Evolutionary conservation across 2,797 vertebrate species (phyloP).

Genomic region (Micromesistius poutassou): DNA sequence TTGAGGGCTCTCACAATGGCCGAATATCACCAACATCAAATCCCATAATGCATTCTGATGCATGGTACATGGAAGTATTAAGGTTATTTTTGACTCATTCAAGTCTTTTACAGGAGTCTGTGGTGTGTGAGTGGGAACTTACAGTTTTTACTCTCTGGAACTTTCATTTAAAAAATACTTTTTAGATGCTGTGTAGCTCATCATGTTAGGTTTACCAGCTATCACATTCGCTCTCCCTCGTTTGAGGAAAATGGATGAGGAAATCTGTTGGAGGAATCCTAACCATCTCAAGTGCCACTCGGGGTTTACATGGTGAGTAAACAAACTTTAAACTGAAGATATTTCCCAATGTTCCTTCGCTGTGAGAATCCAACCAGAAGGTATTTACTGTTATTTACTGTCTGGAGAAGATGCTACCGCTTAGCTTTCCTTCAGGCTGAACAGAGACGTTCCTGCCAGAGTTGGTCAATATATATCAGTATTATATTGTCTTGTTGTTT

Average conservation of each 20-base stretch:
- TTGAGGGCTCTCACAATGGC: no score
- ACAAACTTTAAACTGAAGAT: background rate
- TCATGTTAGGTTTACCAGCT: background rate
- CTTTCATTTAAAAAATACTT: no score
- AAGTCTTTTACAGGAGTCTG: conserved; percentile 30
- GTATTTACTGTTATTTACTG: background rate
- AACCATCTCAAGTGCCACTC: background rate
- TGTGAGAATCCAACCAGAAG: background rate
- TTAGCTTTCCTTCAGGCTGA: background rate
- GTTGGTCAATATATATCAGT: background rate
- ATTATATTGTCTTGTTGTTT: background rate
- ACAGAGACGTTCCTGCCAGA: background rate
- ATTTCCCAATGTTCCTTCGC: background rate
- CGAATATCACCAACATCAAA: no score
- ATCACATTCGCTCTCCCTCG: background rate
- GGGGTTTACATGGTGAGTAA: background rate
- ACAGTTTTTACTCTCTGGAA: conserved; percentile 15
- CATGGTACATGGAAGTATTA: no score
- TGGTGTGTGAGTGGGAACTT: conserved; percentile 24
- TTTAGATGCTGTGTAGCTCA: conserved; percentile 4
- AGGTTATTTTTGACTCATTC: no score
- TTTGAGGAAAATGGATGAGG: background rate
- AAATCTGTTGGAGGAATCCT: background rate
- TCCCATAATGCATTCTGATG: no score
- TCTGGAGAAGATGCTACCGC: background rate